These are phyloP conservation scores for Dendrocincla tyrannina DNA, from an alignment of 2,797 vertebrate genomes.

Conservation along the genomic window DNA sequence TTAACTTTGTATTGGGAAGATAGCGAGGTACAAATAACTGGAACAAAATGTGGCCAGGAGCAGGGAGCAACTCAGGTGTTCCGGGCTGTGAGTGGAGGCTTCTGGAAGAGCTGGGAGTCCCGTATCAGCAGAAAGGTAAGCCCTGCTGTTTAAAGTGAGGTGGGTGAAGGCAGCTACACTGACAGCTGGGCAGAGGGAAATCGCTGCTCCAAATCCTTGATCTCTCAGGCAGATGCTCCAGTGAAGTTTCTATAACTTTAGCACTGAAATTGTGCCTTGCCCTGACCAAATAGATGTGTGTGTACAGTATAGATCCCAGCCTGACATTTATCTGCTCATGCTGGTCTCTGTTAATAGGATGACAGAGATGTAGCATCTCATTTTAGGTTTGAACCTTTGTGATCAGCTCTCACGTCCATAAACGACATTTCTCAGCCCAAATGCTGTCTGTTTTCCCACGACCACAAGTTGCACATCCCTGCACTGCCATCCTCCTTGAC, in stretches of 20 bases:
- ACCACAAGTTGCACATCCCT: rapidly evolving
- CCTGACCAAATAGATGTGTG: not conserved
- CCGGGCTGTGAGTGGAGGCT: not conserved
- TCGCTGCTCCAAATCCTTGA: not conserved
- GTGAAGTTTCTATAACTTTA: not conserved
- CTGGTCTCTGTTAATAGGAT: not conserved
- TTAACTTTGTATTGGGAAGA: not conserved
- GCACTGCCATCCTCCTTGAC: rapidly evolving
- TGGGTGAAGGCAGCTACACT: not conserved
- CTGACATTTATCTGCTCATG: not conserved
- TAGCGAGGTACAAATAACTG: not conserved
- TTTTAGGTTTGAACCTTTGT: not conserved
- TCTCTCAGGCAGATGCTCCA: not conserved
- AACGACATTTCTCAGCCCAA: not conserved
- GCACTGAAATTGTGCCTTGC: not conserved
- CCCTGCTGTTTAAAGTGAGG: not conserved
- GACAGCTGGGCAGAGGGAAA: not conserved
- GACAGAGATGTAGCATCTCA: not conserved
- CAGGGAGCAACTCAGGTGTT: rapidly evolving
- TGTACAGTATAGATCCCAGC: not conserved
- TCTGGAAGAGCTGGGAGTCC: not conserved
- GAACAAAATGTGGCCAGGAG: not conserved
- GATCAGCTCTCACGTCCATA: not conserved
- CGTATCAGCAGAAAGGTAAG: rapidly evolving
- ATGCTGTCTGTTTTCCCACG: not conserved